These are phyloP conservation scores for Nemapogon koenigi DNA, from an alignment of 2,888 invertebrate genomes.

Conservation along the genomic window DNA sequence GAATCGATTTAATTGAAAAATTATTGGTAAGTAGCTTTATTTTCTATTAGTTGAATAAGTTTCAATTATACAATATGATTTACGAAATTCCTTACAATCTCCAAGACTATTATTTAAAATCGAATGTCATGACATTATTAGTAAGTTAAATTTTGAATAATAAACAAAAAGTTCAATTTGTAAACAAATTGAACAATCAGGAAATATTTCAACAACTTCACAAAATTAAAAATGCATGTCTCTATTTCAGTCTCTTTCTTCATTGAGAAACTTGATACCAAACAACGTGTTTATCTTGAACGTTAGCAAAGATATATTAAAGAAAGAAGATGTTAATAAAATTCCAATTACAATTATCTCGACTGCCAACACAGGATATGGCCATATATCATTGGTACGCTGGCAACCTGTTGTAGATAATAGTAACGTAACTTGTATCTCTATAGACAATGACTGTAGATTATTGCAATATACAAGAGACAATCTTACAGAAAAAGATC, in stretches of 20 bases:
- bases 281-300: constrained; percentile 24
- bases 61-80: no score
- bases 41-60: no score
- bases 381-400: not conserved
- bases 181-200: no score
- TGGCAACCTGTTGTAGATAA: constrained; percentile 3
- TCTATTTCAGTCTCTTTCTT: constrained; percentile 24
- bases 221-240: no score
- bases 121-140: no score
- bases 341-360: constrained; percentile 1
- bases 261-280: constrained; percentile 18
- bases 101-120: no score
- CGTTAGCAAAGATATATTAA: constrained; percentile 14
- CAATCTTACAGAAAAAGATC: constrained; percentile 11
- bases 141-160: no score
- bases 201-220: no score
- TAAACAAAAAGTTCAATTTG: no score
- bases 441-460: constrained; percentile 2
- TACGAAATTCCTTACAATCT: no score
- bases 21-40: no score
- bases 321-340: not conserved
- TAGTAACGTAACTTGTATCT: not conserved
- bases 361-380: not conserved
- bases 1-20: not conserved
- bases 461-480: constrained; percentile 3